Base-by-base conservation (phyloP, 2,797 vertebrate species). In the Lates japonicus region DNA sequence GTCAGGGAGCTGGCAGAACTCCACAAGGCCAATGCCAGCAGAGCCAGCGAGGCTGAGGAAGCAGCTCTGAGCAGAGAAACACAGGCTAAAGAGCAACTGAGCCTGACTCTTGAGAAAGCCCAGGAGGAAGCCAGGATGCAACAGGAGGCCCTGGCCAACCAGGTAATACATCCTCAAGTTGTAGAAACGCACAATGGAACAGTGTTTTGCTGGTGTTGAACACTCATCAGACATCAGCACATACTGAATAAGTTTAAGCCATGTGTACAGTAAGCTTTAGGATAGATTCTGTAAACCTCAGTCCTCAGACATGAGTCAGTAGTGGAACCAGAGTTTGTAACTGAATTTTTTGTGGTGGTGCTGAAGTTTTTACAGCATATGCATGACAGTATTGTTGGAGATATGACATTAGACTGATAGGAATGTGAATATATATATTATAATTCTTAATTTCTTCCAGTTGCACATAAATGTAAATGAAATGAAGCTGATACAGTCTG, bases 1-100 rank as follows among this genome's bases (percentile, higher is more conserved):
- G 63, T 39, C 78, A 99, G 98, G 88, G 98, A 99, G 85, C 96
- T 99, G 89, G 97, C 97, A 69, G 98, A 98, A 85, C 95, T 99
- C 82, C 98, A 99, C 76, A 99, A 97, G 94, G 95, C 93, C 5
- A 97, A 97, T 62, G 98, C 96, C 80, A 97, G 96, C 41, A 97
- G 97, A 93, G 97, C 96, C 70, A 98, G 98, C 6, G 96, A 97
- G 87, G 98, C 95, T 3, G 96, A 99, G 89, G 98, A 98, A 85
- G 97, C 94, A 29, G 97, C 97, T 9, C 88, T 99, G 0, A 97
- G 95, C 92, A 94, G 94, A 51, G 97, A 98, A 84, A 95, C 96
- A 44, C 97, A 96, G 91, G 97, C 96, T 13, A 99, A 96, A 70
- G 98, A 99, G 72, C 95, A 97, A 81, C 95, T 99, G 57, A 96